phyloP scores from a whole-genome alignment of 2,113 vertebrate genomes.

The Chamaea fasciata region DNA sequence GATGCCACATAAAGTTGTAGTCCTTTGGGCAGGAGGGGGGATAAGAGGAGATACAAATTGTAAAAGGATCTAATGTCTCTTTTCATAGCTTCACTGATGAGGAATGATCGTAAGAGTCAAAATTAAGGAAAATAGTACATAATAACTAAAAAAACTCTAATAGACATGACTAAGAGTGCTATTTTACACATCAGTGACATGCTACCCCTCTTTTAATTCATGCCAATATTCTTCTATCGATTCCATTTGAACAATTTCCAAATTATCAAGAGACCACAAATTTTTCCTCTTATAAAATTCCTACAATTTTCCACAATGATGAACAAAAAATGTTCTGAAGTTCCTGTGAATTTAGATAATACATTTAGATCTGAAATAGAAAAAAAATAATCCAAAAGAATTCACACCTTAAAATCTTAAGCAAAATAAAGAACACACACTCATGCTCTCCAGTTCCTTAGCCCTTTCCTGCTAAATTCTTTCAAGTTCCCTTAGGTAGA shows the following conservation, averaged over 20 bases:
- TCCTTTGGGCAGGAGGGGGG: fast-evolving
- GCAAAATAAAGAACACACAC: background rate
- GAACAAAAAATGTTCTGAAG: background rate
- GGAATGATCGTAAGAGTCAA: background rate
- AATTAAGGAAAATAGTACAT: background rate
- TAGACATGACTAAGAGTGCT: background rate
- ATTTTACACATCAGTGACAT: background rate
- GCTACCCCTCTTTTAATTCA: background rate
- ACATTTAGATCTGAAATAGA: background rate
- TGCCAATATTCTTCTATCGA: background rate
- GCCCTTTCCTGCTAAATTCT: background rate
- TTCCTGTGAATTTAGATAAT: background rate
- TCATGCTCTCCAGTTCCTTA: background rate
- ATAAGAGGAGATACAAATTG: background rate
- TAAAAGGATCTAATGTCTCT: background rate
- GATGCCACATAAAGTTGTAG: background rate
- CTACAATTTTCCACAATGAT: background rate
- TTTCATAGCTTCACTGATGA: background rate
- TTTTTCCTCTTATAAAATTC: background rate
- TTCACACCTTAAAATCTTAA: background rate
- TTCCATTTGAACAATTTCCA: background rate
- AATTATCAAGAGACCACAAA: background rate
- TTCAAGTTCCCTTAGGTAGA: background rate
- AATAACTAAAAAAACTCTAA: background rate
- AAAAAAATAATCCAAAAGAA: background rate